Base-by-base conservation (phyloP, 2,888 invertebrate species). In the Germaria angustata region DNA sequence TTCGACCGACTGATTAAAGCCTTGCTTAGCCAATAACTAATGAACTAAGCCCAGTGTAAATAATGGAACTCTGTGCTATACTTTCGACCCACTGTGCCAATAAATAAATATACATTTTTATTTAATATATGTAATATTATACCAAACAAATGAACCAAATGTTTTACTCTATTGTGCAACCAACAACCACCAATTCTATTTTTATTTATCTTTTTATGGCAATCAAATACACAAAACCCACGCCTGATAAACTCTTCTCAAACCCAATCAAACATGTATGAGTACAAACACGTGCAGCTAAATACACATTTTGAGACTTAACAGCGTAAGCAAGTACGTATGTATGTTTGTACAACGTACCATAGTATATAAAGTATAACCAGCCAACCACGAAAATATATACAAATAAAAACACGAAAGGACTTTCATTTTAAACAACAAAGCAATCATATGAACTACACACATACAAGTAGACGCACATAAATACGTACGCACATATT, bases 101-200 rank as follows among this genome's bases (percentile, higher is more conserved):
- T 28, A 7, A 7, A 28, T n/a, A 13, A 6, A 24, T 53, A 11
- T 13, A 4, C 55, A 15, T 15, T 28, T 20, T 24, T 22, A 2
- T 20, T 55, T 63, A 32, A 13, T n/a, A 65, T 49, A n/a, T n/a
- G n/a, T n/a, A n/a, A n/a, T 36, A 9, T 80, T 63, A 36, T 17
- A 63, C 41, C 55, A 68, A 63, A 78, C 68, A 69, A 78, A 71
- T 75, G 69, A 81, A 73, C 24, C 63, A 68, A 57, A 55, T 71
- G 55, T 69, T 78, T 82, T 73, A 20, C 20, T 68, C 59, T 69
- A 68, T 63, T 81, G 55, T 69, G 57, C 44, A 39, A 39, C 53
- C 36, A 72, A 68, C 77, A 82, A 78, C 68, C 72, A 72, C 57
- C 63, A 69, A 71, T 55, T 80, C 61, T 49, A 41, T 22, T 49